Percentiles rank a stretch among this genome's conserved stretches.
These are phyloP conservation scores for Drosophila ogumai DNA, from an alignment of 1,140 invertebrate genomes.

Conservation along the genomic window DNA sequence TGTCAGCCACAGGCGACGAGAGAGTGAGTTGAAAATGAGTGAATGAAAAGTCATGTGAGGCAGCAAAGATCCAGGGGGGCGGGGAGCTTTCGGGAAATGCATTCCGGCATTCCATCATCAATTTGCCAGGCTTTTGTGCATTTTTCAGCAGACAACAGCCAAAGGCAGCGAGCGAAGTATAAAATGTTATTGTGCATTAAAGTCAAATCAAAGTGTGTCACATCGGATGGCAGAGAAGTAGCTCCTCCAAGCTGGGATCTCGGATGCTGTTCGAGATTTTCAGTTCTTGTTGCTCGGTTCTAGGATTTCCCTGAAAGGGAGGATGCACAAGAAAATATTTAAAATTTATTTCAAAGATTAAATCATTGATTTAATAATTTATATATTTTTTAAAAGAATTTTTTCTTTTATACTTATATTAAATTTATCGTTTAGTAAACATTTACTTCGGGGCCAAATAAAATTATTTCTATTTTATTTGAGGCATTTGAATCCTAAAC, in stretches of 20 bases:
- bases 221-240: conserved; percentile 25
- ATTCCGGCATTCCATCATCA: conserved; percentile 64
- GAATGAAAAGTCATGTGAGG: conserved; percentile 6
- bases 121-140: conserved; percentile 64
- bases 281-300: conserved; percentile 10
- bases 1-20: not conserved
- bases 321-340: not conserved
- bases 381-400: not conserved
- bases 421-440: not conserved
- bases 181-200: conserved; percentile 79
- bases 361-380: too few relatives aligned
- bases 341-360: not conserved
- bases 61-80: conserved; percentile 39
- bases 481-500: too few relatives aligned
- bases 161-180: conserved; percentile 46
- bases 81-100: conserved; percentile 43
- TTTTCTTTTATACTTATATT: not conserved
- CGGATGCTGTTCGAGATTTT: conserved; percentile 31
- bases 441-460: not conserved
- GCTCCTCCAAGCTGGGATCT: conserved; percentile 4
- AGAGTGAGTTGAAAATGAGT: not conserved
- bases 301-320: not conserved
- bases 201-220: conserved; percentile 76
- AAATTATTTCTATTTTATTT: not conserved
- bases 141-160: conserved; percentile 54